Conservation (phyloP, 1,140 invertebrate genomes). For the Bombus cullumanus region DNA sequence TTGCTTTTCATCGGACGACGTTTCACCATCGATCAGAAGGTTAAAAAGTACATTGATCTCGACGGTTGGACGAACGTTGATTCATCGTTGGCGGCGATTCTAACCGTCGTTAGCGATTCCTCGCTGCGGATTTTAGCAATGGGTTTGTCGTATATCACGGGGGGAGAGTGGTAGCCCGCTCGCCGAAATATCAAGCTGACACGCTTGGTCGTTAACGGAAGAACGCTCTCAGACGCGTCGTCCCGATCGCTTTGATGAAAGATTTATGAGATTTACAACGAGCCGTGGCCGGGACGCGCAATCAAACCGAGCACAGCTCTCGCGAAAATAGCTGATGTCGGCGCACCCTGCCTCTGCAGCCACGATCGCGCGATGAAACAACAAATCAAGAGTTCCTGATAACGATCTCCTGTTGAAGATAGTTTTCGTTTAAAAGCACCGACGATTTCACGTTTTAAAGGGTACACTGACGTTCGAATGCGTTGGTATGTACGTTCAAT, state of each 20-base stretch:
- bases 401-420: too few species aligned
- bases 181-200: constrained; percentile 54
- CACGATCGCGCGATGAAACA: constrained; percentile 15
- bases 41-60: not conserved
- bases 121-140: constrained; percentile 42
- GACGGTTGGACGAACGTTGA: not conserved
- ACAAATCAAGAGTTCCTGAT: constrained; percentile 4
- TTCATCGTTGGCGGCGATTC: constrained; percentile 13
- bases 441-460: not conserved
- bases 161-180: not conserved
- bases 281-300: not conserved
- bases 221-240: constrained; percentile 55
- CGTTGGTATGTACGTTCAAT: too few species aligned
- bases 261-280: constrained; percentile 55
- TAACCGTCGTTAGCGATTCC: constrained; percentile 52
- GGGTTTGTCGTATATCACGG: constrained; percentile 49
- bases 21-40: too few species aligned
- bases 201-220: constrained; percentile 57
- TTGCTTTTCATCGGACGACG: too few species aligned
- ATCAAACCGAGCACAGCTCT: constrained; percentile 19
- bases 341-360: too few species aligned
- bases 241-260: constrained; percentile 21
- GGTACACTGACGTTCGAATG: too few species aligned
- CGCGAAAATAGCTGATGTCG: constrained; percentile 22
- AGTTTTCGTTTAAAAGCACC: not conserved